Evolutionary conservation across 2,113 vertebrate genomes (phyloP).

Genomic region (Pluvianellus socialis): DNA sequence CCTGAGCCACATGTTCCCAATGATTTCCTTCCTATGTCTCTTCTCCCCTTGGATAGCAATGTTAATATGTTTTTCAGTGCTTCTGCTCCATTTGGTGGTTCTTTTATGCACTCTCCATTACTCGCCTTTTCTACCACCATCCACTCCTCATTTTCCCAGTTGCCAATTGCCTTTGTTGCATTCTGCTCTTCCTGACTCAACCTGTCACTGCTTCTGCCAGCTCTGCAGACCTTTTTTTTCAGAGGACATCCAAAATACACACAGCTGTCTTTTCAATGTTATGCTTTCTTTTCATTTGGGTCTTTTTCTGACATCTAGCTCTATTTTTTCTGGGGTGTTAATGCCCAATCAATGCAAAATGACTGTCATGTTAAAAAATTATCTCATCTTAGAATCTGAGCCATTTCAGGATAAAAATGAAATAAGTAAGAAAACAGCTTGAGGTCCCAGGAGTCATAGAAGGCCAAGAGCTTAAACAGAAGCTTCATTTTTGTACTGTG

Average conservation of each 20-base stretch:
- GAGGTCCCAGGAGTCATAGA: background rate
- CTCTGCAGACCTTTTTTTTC: background rate
- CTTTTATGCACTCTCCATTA: background rate
- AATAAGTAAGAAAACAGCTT: background rate
- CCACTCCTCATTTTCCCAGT: background rate
- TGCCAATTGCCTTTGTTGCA: background rate
- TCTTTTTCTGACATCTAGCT: background rate
- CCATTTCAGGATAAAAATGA: background rate
- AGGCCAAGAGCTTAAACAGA: background rate
- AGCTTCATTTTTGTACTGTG: background rate
- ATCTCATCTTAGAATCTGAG: background rate
- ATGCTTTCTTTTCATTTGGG: background rate
- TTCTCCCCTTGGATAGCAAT: background rate
- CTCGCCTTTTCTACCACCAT: background rate
- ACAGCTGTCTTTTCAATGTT: background rate
- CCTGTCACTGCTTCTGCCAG: background rate
- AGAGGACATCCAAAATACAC: background rate
- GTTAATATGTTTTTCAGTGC: background rate
- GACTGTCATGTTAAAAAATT: background rate
- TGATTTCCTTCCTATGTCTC: background rate
- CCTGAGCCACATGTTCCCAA: background rate
- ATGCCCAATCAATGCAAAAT: background rate
- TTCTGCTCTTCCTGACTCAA: background rate
- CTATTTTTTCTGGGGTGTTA: background rate
- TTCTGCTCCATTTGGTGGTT: background rate